phyloP scores from a whole-genome alignment of 2,797 vertebrate genomes.

The Onychomys arenicola region DNA sequence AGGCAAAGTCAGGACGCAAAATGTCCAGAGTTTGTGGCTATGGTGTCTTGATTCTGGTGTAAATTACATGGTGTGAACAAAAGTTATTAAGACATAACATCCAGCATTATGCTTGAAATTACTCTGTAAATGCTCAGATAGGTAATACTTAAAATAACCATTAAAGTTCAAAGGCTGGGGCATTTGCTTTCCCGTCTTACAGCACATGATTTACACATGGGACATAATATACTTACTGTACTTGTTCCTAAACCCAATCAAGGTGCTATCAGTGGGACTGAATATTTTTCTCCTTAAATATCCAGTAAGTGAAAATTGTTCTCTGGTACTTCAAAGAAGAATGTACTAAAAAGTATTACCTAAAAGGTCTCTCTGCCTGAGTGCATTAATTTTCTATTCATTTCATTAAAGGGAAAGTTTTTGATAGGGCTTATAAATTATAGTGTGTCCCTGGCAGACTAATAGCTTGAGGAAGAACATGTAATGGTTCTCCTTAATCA shows the following conservation, averaged over 20 bases:
- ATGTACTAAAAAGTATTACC: slow-evolving; percentile 83
- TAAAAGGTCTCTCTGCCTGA: slow-evolving; percentile 83
- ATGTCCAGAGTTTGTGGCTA: background rate
- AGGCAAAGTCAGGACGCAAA: background rate
- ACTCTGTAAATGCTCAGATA: background rate
- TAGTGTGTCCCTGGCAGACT: slow-evolving; percentile 81
- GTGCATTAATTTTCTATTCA: slow-evolving; percentile 87
- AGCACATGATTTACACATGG: background rate
- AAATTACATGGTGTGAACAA: background rate
- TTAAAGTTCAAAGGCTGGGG: slow-evolving; percentile 29
- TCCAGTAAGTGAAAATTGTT: slow-evolving; percentile 83
- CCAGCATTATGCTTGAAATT: background rate
- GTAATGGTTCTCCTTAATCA: slow-evolving; percentile 87
- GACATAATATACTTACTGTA: slow-evolving; percentile 23
- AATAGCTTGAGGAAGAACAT: slow-evolving; percentile 86
- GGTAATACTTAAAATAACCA: background rate
- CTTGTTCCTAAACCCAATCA: slow-evolving; percentile 48
- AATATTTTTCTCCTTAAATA: slow-evolving; percentile 79
- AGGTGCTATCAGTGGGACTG: slow-evolving; percentile 70
- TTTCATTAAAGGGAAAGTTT: slow-evolving; percentile 86
- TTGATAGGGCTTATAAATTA: slow-evolving; percentile 87
- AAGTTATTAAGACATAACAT: slow-evolving; percentile 32
- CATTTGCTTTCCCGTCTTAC: background rate
- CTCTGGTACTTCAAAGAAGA: slow-evolving; percentile 74
- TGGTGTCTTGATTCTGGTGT: background rate